phyloP scores from a whole-genome alignment of 2,113 vertebrate species.

The Chloropsis hardwickii region DNA sequence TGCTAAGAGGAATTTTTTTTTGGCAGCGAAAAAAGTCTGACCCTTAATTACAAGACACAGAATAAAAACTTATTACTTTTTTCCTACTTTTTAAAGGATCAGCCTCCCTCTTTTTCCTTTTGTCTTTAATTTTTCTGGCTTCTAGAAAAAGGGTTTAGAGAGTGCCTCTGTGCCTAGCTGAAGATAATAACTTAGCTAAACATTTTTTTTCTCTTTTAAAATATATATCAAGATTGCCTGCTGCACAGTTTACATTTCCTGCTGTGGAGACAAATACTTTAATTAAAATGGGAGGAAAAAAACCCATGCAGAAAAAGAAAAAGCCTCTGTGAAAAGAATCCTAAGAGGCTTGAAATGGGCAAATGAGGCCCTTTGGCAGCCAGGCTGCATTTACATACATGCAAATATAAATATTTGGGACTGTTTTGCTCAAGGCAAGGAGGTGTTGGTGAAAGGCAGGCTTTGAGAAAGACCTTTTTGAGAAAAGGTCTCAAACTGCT shows the following conservation, averaged over 20 bases:
- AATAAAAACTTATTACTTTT: neutral
- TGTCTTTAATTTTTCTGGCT: neutral
- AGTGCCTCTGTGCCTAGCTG: slow-evolving; percentile 43
- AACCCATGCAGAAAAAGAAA: neutral
- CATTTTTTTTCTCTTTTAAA: slow-evolving; percentile 49
- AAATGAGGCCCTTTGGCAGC: neutral
- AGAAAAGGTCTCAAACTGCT: neutral
- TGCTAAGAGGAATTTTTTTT: neutral
- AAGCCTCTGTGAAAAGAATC: neutral
- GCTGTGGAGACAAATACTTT: slow-evolving; percentile 66
- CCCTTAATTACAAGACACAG: neutral
- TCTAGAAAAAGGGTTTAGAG: neutral
- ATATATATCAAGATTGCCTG: slow-evolving; percentile 56
- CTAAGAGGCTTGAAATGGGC: neutral
- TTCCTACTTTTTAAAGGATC: neutral
- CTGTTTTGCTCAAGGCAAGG: neutral
- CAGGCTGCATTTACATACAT: neutral
- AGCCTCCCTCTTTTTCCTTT: neutral
- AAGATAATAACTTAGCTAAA: slow-evolving; percentile 70
- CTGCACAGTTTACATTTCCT: slow-evolving; percentile 67
- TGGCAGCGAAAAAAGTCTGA: neutral
- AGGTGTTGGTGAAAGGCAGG: neutral
- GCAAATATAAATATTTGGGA: neutral
- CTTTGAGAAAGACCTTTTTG: neutral
- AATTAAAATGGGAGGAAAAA: slow-evolving; percentile 14